Conservation (phyloP, 2,888 invertebrate genomes). For the Eulithis prunata region DNA sequence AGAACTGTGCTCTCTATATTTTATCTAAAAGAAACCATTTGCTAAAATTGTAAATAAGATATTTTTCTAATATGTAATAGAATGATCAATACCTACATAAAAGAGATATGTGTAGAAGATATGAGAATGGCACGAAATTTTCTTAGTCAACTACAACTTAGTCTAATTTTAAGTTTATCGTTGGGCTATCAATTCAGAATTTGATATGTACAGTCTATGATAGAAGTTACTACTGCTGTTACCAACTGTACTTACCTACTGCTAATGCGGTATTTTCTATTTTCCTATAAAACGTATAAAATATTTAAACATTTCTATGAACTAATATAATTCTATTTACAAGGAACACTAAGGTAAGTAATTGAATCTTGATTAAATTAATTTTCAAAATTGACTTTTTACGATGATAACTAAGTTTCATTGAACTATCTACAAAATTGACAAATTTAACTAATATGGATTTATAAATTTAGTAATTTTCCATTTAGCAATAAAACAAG, state of each 20-base stretch:
- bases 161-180: conserved; percentile 27
- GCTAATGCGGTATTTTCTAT: conserved; percentile 32
- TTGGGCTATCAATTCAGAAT: conserved; percentile 31
- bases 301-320: conserved; percentile 39
- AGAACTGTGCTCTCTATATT: conserved; percentile 48
- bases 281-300: conserved; percentile 43
- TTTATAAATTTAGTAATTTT: conserved; percentile 16
- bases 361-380: conserved; percentile 22
- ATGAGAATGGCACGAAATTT: conserved; percentile 59
- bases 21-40: conserved; percentile 1
- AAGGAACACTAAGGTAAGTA: conserved; percentile 28
- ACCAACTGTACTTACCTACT: conserved; percentile 34
- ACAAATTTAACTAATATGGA: conserved; percentile 19
- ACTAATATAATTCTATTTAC: conserved; percentile 36
- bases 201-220: conserved; percentile 31
- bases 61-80: conserved; percentile 31
- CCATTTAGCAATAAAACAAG: conserved; percentile 27
- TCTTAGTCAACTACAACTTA: conserved; percentile 29
- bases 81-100: conserved; percentile 35
- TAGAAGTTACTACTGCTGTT: conserved; percentile 22
- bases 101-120: conserved; percentile 62
- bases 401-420: conserved; percentile 20
- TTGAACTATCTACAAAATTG: conserved; percentile 34
- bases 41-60: conserved; percentile 23
- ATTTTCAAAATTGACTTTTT: conserved; percentile 27